Conservation (phyloP, 2,797 vertebrate genomes). For the Coendou prehensilis region DNA sequence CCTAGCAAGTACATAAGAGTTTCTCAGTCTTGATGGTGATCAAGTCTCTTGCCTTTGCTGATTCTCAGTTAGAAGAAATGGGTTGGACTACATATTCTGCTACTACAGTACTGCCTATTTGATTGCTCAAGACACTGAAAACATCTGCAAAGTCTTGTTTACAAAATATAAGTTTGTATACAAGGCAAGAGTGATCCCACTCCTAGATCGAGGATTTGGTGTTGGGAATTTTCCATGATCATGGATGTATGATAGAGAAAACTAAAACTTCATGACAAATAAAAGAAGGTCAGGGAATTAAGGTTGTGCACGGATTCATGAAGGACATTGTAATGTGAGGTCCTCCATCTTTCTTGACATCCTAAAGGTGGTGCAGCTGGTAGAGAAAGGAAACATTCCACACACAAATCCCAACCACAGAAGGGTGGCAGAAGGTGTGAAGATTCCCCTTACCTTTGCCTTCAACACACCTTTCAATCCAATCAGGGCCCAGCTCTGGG, state of each 20-base stretch:
- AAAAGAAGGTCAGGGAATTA: not conserved
- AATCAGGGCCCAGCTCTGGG: not conserved
- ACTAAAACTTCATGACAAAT: not conserved
- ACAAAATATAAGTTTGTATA: not conserved
- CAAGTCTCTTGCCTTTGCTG: not conserved
- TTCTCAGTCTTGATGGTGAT: not conserved
- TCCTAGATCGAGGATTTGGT: not conserved
- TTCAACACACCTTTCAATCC: not conserved
- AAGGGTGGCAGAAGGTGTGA: not conserved
- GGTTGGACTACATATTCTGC: no score
- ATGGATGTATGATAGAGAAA: no score
- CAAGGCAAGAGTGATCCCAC: not conserved
- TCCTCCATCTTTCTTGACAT: not conserved
- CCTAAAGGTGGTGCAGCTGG: not conserved
- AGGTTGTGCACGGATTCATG: not conserved
- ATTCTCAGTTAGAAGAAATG: not conserved
- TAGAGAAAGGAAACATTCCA: not conserved
- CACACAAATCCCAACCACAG: not conserved
- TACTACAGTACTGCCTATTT: not conserved
- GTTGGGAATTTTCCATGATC: not conserved
- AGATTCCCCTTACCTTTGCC: not conserved
- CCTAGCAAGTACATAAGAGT: not conserved
- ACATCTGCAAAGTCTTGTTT: not conserved
- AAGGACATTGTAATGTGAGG: rapidly evolving
- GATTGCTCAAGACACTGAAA: not conserved